Evolutionary conservation across 2,113 vertebrate genomes (phyloP), one percentile per base, ranked within the genome.

Genomic region (Cyprinodon variegatus): DNA sequence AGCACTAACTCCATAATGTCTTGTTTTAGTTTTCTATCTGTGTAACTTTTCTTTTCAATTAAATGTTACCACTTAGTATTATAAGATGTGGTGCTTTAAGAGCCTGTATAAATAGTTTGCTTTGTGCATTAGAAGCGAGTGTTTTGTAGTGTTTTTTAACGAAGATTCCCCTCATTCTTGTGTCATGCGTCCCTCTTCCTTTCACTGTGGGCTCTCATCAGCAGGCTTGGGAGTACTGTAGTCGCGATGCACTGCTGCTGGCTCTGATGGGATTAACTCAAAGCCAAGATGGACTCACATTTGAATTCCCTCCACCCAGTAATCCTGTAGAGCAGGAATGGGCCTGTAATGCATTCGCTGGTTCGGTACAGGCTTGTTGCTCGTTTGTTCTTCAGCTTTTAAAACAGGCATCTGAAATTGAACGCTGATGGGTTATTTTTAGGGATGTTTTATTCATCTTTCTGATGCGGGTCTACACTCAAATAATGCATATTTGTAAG

Each of bases 251-350:
- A 90, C 91, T 93, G 87, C 88, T 94, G 91, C 93, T 13, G 89
- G 92, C 93, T 94, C 93, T 94, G 94, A 94, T 92, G 94, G 95
- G 95, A 96, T 92, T 95, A 94, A 94, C 89, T 93, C 91, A 94
- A 95, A 95, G 92, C 94, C 94, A 93, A 91, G 94, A 91, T 92
- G 95, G 94, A 95, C 95, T 95, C 94, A 57, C 91, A 93, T 94
- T 95, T 95, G 94, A 95, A 90, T 90, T 86, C 82, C 79, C 93
- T 90, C 95, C 91, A 85, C 93, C 92, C 92, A 93, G 89, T 94
- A 94, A 93, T 94, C 84, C 81, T 78, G 74, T 90, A 83, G 79
- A 83, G 74, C 77, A n/a, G 85, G 88, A 83, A 71, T 70, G 87
- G 29, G 93, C 90, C 91, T 90, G 9, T 17, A 83, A 89, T 77